Evolutionary conservation across 2,888 invertebrate species (phyloP).

Genomic region (Meiosimyza decipiens): DNA sequence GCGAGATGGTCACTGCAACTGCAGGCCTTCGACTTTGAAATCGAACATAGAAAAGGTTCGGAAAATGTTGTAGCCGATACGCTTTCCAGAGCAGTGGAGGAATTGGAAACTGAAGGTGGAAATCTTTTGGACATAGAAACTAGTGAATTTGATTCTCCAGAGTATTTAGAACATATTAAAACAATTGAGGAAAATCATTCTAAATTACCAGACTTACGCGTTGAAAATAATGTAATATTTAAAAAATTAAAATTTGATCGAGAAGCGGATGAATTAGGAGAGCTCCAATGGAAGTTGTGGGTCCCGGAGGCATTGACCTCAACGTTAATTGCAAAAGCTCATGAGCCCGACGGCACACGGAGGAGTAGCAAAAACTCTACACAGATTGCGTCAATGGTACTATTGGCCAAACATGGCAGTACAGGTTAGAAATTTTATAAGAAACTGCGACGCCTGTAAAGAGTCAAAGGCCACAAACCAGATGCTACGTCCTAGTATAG

Average conservation of each 20-base stretch:
- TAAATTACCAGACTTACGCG: constrained; percentile 25
- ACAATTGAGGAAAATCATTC: not conserved
- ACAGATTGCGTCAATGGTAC: constrained; percentile 28
- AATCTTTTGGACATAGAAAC: not conserved
- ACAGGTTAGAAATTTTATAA: constrained; percentile 35
- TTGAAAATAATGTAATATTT: constrained; percentile 16
- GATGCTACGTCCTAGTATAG: too few species aligned
- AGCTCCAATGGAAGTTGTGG: constrained; percentile 20
- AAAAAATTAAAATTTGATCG: not conserved
- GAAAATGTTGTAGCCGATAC: constrained; percentile 49
- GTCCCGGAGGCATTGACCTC: constrained; percentile 1
- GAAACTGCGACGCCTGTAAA: constrained; percentile 34
- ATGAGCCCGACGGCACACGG: constrained; percentile 20
- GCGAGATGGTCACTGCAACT: constrained; percentile 46
- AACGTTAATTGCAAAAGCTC: not conserved
- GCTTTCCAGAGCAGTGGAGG: constrained; percentile 39
- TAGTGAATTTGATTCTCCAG: not conserved
- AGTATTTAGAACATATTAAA: not conserved
- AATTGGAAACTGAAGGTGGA: not conserved
- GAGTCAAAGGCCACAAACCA: not conserved
- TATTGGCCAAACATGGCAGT: constrained; percentile 44
- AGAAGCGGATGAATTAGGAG: not conserved
- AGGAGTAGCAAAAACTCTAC: constrained; percentile 37
- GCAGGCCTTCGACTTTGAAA: constrained; percentile 43
- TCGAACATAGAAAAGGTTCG: constrained; percentile 46